Conservation (phyloP, 2,113 vertebrate species). For the Eulemur rufifrons region DNA sequence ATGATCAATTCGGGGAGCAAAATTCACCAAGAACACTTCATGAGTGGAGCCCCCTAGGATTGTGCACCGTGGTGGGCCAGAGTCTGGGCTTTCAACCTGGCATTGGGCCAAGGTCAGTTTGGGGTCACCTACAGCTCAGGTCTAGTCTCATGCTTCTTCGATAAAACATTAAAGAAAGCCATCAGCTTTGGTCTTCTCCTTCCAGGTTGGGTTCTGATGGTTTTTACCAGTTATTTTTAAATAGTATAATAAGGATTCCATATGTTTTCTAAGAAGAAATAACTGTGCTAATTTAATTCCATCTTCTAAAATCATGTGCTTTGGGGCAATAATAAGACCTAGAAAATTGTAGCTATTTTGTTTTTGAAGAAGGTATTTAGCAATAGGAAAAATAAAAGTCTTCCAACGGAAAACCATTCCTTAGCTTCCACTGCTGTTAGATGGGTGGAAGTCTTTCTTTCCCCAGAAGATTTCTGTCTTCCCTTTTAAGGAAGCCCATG, state of each 20-base stretch:
- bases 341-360: neutral
- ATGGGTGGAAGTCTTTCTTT: neutral
- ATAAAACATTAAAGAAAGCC: neutral
- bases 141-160: neutral
- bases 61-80: too few species aligned
- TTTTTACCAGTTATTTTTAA: neutral
- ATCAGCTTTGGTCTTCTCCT: neutral
- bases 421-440: neutral
- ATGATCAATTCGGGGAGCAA: neutral
- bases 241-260: neutral
- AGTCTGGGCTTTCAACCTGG: neutral
- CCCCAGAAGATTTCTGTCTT: neutral
- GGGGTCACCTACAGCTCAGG: neutral
- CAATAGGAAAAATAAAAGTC: neutral
- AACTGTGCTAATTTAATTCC: neutral
- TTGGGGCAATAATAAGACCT: neutral
- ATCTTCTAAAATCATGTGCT: neutral
- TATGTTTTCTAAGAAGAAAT: conserved; percentile 6
- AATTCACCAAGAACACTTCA: neutral
- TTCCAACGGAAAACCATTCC: neutral
- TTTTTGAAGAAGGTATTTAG: conserved; percentile 6
- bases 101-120: neutral
- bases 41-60: neutral
- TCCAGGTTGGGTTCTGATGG: neutral
- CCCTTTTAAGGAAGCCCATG: neutral